Conservation (phyloP, 2,113 vertebrate species). For the Uria aalge region DNA sequence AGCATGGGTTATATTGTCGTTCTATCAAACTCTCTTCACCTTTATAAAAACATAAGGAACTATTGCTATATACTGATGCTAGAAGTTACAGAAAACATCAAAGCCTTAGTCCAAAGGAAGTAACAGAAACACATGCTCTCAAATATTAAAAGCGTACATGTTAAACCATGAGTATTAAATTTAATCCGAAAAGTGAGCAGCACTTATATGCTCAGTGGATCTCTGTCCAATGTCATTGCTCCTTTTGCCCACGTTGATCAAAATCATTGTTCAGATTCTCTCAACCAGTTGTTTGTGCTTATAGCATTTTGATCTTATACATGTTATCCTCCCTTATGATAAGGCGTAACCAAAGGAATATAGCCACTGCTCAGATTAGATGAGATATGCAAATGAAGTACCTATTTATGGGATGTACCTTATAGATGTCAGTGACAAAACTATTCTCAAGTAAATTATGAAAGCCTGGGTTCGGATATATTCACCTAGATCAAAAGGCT, state of each 20-base stretch:
- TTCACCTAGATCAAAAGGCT: not conserved
- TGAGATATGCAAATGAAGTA: not conserved
- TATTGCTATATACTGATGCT: not conserved
- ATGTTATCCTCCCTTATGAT: not conserved
- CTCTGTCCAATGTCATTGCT: not conserved
- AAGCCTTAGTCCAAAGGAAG: not conserved
- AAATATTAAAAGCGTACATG: not conserved
- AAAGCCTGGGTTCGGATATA: not conserved
- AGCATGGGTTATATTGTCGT: not conserved
- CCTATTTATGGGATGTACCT: not conserved
- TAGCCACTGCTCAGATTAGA: not conserved
- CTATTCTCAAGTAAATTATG: not conserved
- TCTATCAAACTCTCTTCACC: not conserved
- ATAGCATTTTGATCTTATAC: not conserved
- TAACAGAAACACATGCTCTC: not conserved
- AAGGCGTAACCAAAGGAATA: not conserved
- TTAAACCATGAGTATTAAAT: not conserved
- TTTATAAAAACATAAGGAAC: not conserved
- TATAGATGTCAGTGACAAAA: not conserved
- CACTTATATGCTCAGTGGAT: not conserved
- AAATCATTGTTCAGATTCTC: not conserved
- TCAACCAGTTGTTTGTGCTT: not conserved
- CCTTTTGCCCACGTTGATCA: not conserved
- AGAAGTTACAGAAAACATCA: not conserved
- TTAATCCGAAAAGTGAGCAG: not conserved